These are phyloP conservation scores for Heliothis peltigera DNA, from an alignment of 2,888 invertebrate species.

Conservation along the genomic window DNA sequence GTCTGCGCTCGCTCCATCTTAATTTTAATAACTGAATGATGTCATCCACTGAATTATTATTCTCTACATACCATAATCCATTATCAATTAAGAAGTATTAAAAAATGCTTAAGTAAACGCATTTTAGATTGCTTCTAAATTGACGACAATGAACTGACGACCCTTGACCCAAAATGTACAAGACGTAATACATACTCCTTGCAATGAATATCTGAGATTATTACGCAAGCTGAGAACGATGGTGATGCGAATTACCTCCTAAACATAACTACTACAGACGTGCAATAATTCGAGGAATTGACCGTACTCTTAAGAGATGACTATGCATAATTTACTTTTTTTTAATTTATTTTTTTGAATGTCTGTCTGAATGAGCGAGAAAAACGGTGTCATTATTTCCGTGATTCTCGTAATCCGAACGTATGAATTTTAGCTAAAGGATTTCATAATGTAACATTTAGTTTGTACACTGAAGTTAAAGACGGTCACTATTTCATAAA, in stretches of 20 bases:
- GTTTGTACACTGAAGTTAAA: slow-evolving; percentile 47
- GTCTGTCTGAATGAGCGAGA: neutral
- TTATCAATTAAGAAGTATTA: slow-evolving; percentile 35
- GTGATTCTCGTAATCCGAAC: slow-evolving; percentile 11
- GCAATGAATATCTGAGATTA: slow-evolving; percentile 33
- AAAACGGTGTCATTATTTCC: no score
- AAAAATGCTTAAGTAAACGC: slow-evolving; percentile 31
- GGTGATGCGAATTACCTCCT: slow-evolving; percentile 41
- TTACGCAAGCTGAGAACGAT: slow-evolving; percentile 42
- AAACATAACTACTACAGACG: slow-evolving; percentile 24
- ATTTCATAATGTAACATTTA: slow-evolving; percentile 59
- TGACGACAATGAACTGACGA: slow-evolving; percentile 43
- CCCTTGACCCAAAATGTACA: slow-evolving; percentile 53
- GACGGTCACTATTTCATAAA: slow-evolving; percentile 69
- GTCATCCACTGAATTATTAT: slow-evolving; percentile 48
- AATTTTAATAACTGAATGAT: slow-evolving; percentile 45
- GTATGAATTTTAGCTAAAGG: neutral
- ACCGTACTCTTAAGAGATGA: slow-evolving; percentile 37
- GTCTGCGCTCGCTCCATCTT: slow-evolving; percentile 20
- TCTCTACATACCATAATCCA: slow-evolving; percentile 15
- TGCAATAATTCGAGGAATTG: slow-evolving; percentile 25
- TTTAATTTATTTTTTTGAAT: no score
- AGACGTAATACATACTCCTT: slow-evolving; percentile 21
- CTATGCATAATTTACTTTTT: slow-evolving; percentile 14
- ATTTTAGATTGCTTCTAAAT: slow-evolving; percentile 37